Evolutionary conservation across 2,797 vertebrate species (phyloP), one percentile per base, ranked within the genome.

Genomic region (Gorsachius magnificus): DNA sequence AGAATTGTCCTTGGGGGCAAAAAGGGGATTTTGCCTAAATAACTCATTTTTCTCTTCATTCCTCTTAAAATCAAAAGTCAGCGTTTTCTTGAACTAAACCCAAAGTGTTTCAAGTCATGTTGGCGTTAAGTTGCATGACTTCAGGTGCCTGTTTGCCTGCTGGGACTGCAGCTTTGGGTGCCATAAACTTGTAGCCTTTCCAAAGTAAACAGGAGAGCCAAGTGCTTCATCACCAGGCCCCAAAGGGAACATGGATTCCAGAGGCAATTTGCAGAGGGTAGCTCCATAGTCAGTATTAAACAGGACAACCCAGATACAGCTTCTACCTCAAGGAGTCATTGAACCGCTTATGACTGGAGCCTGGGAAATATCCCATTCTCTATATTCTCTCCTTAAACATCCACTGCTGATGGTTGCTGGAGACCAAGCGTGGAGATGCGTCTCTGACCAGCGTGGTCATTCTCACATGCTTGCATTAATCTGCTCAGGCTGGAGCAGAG

Each of bases 311-410:
- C 26, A 61, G 51, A 11, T 15, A 8, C 2, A 28, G 41, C 18
- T 51, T 61, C 53, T 84, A 48, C 36, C 80, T 83, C 48, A 8
- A 46, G 33, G 35, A 66, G 15, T 24, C 53, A 35, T 5, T 28
- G 69, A 70, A 4, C 7, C 0, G 0, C 38, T 51, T 60, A 8
- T 48, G 1, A 1, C 9, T 38, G 35, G 38, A 46, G 26, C 31
- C 43, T 89, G 61, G 48, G 61, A 81, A 76, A 46, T 36, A 82
- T 31, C 66, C 41, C 26, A 13, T 41, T 54, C 35, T 35, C 16
- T 53, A 0, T 45, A n/a, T 43, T 63, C 41, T 45, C 31, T 75
- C n/a, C n/a, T 58, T 76, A 38, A 19, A 61, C 22, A 65, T 31
- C 36, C 21, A 20, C 0, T 5, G 57, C 6, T 71, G 77, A 0